Conservation (phyloP, 2,113 vertebrate species). For the Gymnorhina tibicen region DNA sequence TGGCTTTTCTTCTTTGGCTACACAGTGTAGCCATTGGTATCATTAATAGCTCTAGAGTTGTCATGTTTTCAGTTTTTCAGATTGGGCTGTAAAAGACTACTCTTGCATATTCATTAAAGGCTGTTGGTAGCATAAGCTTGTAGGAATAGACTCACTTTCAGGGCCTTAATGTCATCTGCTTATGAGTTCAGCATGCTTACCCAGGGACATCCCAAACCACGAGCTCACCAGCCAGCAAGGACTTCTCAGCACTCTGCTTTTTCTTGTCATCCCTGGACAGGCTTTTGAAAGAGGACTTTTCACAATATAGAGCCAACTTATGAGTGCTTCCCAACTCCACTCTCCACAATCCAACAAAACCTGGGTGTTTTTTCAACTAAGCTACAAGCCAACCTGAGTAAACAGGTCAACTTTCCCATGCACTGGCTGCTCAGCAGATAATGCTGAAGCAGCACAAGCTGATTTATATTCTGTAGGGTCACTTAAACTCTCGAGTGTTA, state of each 20-base stretch:
- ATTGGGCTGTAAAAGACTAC: neutral
- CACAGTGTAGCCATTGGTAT: accelerated
- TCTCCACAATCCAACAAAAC: neutral
- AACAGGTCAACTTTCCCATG: conserved; percentile 8
- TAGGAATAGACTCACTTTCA: neutral
- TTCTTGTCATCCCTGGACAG: neutral
- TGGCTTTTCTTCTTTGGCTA: neutral
- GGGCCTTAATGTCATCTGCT: neutral
- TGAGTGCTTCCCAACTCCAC: neutral
- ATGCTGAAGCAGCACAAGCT: neutral
- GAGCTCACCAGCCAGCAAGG: neutral
- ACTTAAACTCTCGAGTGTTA: neutral
- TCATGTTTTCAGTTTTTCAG: neutral
- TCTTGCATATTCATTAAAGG: neutral
- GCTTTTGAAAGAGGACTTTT: neutral
- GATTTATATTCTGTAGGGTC: conserved; percentile 43
- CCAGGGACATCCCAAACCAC: neutral
- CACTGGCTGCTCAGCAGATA: neutral
- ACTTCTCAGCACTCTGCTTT: neutral
- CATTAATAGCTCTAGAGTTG: neutral
- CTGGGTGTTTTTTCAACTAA: neutral
- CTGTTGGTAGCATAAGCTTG: neutral
- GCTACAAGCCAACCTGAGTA: neutral
- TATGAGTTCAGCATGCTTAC: neutral
- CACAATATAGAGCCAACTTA: neutral